Conservation (phyloP, 2,113 vertebrate species). For the Cololabis saira region DNA sequence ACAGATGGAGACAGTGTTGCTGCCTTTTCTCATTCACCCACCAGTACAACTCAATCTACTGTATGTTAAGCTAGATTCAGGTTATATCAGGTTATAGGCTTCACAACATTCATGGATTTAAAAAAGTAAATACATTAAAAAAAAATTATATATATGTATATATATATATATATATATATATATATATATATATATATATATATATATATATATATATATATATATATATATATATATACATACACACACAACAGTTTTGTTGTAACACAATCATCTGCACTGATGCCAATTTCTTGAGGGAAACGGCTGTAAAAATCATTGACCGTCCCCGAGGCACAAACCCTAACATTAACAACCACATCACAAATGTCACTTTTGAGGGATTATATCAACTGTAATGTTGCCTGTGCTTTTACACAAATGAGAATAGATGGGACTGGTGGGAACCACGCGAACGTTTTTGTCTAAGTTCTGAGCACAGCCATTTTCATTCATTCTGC, state of each 20-base stretch:
- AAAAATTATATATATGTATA: too few species aligned
- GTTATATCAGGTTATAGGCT: too few species aligned
- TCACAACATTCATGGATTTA: constrained; percentile 1
- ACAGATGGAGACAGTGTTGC: constrained; percentile 44
- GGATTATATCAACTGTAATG: constrained; percentile 59
- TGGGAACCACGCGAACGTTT: constrained; percentile 54
- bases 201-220: too few species aligned
- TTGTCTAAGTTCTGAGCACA: constrained; percentile 30
- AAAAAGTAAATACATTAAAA: too few species aligned
- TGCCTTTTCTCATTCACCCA: constrained; percentile 47
- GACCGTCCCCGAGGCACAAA: constrained; percentile 62
- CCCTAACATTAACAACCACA: constrained; percentile 57
- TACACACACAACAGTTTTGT: constrained; percentile 43
- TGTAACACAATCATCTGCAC: constrained; percentile 65
- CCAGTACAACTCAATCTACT: constrained; percentile 41
- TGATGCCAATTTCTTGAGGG: constrained; percentile 50
- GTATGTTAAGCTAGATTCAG: too few species aligned
- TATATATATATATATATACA: too few species aligned
- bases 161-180: too few species aligned
- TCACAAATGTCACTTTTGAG: constrained; percentile 63
- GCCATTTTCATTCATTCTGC: constrained; percentile 26
- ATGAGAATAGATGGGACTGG: constrained; percentile 53
- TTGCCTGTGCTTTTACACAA: constrained; percentile 46
- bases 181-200: too few species aligned
- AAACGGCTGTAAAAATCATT: constrained; percentile 57